phyloP scores from a whole-genome alignment of 2,797 vertebrate species.

The Sebastes taczanowskii region DNA sequence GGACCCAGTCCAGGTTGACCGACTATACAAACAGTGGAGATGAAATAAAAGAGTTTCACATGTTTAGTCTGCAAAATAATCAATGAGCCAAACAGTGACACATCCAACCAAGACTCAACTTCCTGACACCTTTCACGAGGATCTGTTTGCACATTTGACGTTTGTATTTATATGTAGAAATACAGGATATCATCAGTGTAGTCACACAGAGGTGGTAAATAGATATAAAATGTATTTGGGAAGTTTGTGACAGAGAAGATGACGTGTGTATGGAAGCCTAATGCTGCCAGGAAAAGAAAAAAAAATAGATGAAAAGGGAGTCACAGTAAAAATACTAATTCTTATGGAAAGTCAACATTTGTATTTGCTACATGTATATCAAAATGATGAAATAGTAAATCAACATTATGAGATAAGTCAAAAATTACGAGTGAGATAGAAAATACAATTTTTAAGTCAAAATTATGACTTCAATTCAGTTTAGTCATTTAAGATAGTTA shows the following conservation, averaged over 20 bases:
- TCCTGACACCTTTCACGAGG: background rate
- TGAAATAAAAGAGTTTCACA: constrained; percentile 9
- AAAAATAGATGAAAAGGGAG: background rate
- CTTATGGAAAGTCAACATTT: background rate
- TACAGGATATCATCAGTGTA: background rate
- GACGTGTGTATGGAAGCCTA: background rate
- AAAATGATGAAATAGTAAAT: background rate
- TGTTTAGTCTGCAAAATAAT: background rate
- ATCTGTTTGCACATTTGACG: background rate
- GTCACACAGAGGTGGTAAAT: background rate
- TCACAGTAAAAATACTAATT: background rate
- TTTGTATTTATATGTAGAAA: background rate
- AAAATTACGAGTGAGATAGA: background rate
- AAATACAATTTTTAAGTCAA: background rate
- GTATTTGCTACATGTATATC: no score
- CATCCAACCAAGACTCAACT: background rate
- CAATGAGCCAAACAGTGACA: background rate
- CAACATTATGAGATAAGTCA: background rate
- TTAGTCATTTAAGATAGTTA: no score
- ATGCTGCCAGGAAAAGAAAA: background rate
- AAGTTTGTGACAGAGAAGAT: background rate
- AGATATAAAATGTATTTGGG: background rate
- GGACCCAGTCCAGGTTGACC: background rate
- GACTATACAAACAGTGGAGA: background rate
- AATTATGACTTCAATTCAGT: background rate